These are phyloP conservation scores for Holothuria scabra DNA, from an alignment of 53 echinoderm and acorn worm genomes.

Conservation along the genomic window DNA sequence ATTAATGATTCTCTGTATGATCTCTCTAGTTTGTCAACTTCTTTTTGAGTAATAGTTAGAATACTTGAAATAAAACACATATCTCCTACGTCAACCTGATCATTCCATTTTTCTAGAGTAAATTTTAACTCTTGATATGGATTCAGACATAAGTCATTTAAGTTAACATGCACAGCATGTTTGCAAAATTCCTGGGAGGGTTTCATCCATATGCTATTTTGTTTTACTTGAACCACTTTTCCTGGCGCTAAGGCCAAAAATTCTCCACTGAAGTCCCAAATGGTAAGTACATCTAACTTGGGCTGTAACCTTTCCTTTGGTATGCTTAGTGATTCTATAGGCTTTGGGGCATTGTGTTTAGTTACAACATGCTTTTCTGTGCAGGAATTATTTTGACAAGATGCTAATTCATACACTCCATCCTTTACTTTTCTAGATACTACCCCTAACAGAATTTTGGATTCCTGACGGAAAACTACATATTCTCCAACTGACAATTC, in stretches of 20 bases:
- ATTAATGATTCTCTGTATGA: no score
- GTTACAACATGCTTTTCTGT: no score
- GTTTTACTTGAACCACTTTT: background rate
- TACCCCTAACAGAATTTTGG: no score
- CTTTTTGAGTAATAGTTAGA: background rate
- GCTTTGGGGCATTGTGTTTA: no score
- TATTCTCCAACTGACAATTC: no score
- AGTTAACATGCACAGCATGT: background rate
- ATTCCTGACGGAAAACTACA: no score
- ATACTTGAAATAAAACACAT: slow-evolving; percentile 5
- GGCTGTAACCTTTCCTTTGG: slow-evolving; percentile 11
- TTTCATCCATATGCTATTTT: background rate
- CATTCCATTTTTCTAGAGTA: background rate
- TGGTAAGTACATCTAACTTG: slow-evolving; percentile 28
- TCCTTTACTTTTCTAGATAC: no score
- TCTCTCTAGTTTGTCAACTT: background rate
- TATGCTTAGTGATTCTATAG: no score
- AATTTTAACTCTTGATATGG: slow-evolving; percentile 1
- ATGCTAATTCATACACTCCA: no score
- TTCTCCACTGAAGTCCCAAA: no score
- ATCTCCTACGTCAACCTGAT: background rate
- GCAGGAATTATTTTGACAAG: no score
- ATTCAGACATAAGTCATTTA: slow-evolving; percentile 1
- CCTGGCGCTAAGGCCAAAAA: background rate
- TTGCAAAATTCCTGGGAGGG: background rate